Percentiles rank a stretch among this genome's conserved stretches.
Evolutionary conservation across 2,888 invertebrate genomes (phyloP).

Genomic region (Epirrhoe alternata): DNA sequence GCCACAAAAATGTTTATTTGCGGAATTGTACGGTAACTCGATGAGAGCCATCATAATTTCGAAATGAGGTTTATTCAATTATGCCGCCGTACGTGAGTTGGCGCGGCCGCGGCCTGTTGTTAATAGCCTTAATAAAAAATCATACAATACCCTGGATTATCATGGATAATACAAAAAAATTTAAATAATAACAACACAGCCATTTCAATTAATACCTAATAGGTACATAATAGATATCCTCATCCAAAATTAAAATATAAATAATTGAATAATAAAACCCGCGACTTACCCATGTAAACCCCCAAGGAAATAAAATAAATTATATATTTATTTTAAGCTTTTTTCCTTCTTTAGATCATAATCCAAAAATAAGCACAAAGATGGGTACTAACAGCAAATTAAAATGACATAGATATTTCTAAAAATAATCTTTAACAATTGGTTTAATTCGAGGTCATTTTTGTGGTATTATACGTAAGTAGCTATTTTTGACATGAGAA

Average conservation of each 20-base stretch:
- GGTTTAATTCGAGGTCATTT: background rate
- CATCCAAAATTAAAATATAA: no score
- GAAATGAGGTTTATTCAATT: slow-evolving; percentile 73
- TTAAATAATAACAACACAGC: no score
- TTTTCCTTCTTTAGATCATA: background rate
- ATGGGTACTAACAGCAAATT: background rate
- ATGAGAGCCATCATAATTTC: slow-evolving; percentile 66
- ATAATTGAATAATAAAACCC: no score
- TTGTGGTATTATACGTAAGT: background rate
- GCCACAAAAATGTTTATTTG: slow-evolving; percentile 62
- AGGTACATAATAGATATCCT: no score
- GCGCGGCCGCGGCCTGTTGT: slow-evolving; percentile 51
- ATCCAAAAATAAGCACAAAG: background rate
- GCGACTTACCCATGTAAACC: no score
- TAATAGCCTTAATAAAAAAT: slow-evolving; percentile 59
- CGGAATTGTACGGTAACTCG: slow-evolving; percentile 60
- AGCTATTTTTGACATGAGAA: background rate
- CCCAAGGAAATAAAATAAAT: background rate
- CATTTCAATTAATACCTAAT: no score
- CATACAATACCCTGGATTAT: slow-evolving; percentile 36
- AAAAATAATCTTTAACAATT: background rate
- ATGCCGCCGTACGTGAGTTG: slow-evolving; percentile 72
- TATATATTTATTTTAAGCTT: background rate
- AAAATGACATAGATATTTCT: background rate
- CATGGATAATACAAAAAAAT: background rate